A percentile compares a stretch with the other conserved stretches of the same genome.
These are phyloP conservation scores for Choristoneura rosaceana DNA, from an alignment of 2,888 invertebrate genomes.

Conservation along the genomic window DNA sequence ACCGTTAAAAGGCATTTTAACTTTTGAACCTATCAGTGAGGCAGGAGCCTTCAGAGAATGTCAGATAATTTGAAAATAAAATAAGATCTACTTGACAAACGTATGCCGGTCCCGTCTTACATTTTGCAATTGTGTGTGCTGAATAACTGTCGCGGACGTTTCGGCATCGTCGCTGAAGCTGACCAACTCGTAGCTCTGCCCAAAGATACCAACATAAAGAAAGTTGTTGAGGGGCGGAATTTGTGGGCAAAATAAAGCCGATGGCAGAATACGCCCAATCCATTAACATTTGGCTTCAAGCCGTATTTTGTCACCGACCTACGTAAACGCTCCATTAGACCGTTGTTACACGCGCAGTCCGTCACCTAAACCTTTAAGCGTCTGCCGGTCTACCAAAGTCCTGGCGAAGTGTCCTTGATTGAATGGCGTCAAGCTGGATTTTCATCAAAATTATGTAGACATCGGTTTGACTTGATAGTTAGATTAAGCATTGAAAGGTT, in stretches of 20 bases:
- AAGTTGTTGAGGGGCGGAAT: slow-evolving; percentile 18
- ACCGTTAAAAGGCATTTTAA: background rate
- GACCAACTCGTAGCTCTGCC: slow-evolving; percentile 40
- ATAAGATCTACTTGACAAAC: slow-evolving; percentile 20
- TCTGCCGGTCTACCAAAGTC: background rate
- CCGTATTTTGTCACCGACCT: too few relatives aligned
- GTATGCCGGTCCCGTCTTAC: slow-evolving; percentile 28
- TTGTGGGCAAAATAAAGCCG: background rate
- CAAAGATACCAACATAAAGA: slow-evolving; percentile 25
- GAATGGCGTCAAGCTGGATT: too few relatives aligned
- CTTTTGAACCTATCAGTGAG: slow-evolving; percentile 2
- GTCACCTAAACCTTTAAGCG: background rate
- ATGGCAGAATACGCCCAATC: too few relatives aligned
- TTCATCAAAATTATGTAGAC: too few relatives aligned
- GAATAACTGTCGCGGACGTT: slow-evolving; percentile 37
- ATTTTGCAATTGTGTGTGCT: slow-evolving; percentile 42
- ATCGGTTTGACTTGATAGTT: too few relatives aligned
- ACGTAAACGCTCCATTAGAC: background rate
- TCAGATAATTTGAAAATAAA: slow-evolving; percentile 13
- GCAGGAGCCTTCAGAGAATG: slow-evolving; percentile 17
- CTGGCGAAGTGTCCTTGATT: too few relatives aligned
- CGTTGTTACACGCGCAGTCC: background rate
- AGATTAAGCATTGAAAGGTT: too few relatives aligned
- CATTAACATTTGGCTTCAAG: too few relatives aligned
- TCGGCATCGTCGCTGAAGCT: slow-evolving; percentile 40